These are phyloP conservation scores for Drosophila gunungcola DNA, from an alignment of 1,140 invertebrate species.

Conservation along the genomic window DNA sequence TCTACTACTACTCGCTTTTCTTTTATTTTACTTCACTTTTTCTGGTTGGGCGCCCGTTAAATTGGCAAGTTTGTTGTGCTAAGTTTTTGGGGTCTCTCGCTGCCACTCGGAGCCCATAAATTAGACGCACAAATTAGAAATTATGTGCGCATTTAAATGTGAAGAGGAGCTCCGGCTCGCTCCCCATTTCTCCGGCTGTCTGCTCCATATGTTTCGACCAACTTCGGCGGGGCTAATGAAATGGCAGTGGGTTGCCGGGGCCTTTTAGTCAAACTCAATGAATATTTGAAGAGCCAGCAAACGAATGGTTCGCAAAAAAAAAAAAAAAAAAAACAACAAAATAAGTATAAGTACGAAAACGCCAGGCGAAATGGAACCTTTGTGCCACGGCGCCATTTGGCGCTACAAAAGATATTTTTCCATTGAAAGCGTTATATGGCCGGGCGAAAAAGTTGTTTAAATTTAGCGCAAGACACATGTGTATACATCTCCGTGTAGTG, in stretches of 20 bases:
- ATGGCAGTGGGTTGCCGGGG: slow-evolving; percentile 38
- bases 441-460: slow-evolving; percentile 66
- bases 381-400: slow-evolving; percentile 77
- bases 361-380: slow-evolving; percentile 64
- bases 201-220: slow-evolving; percentile 43
- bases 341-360: slow-evolving; percentile 21
- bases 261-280: slow-evolving; percentile 82
- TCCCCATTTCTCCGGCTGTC: slow-evolving; percentile 12
- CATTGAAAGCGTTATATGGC: slow-evolving; percentile 72
- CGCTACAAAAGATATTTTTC: slow-evolving; percentile 81
- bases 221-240: slow-evolving; percentile 47
- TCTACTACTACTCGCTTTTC: slow-evolving; percentile 12
- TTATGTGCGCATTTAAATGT: slow-evolving; percentile 84
- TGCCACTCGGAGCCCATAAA: slow-evolving; percentile 74
- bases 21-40: slow-evolving; percentile 18
- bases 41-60: slow-evolving; percentile 71
- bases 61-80: slow-evolving; percentile 83
- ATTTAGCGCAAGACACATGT: slow-evolving; percentile 76
- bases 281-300: slow-evolving; percentile 74
- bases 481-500: slow-evolving; percentile 41
- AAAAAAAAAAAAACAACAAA: slow-evolving; percentile 21
- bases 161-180: slow-evolving; percentile 61
- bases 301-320: slow-evolving; percentile 10
- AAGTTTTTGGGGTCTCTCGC: slow-evolving; percentile 69
- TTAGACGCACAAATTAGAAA: slow-evolving; percentile 84